phyloP scores from a whole-genome alignment of 2,888 invertebrate genomes.

The Tachina grossa region DNA sequence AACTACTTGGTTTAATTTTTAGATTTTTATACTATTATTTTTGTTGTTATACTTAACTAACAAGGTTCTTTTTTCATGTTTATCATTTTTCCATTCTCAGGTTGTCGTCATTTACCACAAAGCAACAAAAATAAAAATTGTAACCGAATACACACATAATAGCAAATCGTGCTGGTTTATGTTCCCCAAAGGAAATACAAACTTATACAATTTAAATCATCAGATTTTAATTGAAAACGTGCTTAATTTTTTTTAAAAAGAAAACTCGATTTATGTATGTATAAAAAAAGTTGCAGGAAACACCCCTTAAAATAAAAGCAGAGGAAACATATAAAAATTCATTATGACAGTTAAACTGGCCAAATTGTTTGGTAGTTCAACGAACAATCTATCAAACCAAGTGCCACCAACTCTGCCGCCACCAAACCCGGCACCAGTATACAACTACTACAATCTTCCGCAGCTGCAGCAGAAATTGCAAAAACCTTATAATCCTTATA shows the following conservation, averaged over 20 bases:
- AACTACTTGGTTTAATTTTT: slow-evolving; percentile 37
- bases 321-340: slow-evolving; percentile 55
- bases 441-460: slow-evolving; percentile 65
- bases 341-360: slow-evolving; percentile 78
- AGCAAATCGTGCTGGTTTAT: slow-evolving; percentile 6
- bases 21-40: slow-evolving; percentile 10
- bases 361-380: slow-evolving; percentile 74
- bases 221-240: slow-evolving; percentile 78
- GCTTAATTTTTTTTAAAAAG: slow-evolving; percentile 66
- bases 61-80: slow-evolving; percentile 31
- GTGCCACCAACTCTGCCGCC: slow-evolving; percentile 62
- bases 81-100: slow-evolving; percentile 46
- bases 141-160: slow-evolving; percentile 15
- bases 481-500: slow-evolving; percentile 73
- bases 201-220: slow-evolving; percentile 52
- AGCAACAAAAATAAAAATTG: slow-evolving; percentile 3
- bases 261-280: slow-evolving; percentile 27
- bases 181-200: slow-evolving; percentile 31
- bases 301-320: background rate
- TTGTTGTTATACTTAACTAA: slow-evolving; percentile 36
- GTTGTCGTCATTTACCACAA: slow-evolving; percentile 51
- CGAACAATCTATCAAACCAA: slow-evolving; percentile 62
- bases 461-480: slow-evolving; percentile 64
- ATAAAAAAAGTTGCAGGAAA: background rate
- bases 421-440: slow-evolving; percentile 48